phyloP scores from a whole-genome alignment of 2,113 vertebrate genomes.

The Pimephales promelas region DNA sequence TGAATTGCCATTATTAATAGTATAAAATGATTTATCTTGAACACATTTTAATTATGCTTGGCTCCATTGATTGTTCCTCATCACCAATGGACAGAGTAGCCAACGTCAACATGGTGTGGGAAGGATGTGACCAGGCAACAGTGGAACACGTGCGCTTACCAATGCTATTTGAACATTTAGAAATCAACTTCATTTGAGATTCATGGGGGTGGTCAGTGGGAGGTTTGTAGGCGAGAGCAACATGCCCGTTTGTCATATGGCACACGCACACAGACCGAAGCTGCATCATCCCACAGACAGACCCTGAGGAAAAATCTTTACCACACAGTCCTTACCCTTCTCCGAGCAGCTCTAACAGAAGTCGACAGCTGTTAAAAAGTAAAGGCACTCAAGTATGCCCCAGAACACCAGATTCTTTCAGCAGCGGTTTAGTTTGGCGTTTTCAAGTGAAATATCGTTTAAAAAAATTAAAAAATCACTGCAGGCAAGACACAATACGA shows the following conservation, averaged over 20 bases:
- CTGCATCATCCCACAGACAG: conserved; percentile 63
- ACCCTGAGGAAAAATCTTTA: conserved; percentile 68
- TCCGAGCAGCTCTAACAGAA: neutral
- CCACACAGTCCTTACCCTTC: conserved; percentile 23
- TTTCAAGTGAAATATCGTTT: conserved; percentile 3
- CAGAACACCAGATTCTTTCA: conserved; percentile 9
- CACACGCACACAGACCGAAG: conserved; percentile 55
- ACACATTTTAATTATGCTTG: neutral
- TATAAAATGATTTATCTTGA: neutral
- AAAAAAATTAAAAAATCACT: conserved; percentile 27
- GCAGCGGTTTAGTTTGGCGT: conserved; percentile 20
- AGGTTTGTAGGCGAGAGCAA: conserved; percentile 74
- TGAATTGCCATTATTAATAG: neutral
- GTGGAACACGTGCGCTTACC: conserved; percentile 64
- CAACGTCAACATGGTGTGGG: neutral
- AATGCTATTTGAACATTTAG: conserved; percentile 66
- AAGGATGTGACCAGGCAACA: conserved; percentile 35
- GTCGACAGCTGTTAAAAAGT: conserved; percentile 22
- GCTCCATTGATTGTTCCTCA: neutral
- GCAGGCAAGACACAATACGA: neutral
- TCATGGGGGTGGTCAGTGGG: conserved; percentile 73
- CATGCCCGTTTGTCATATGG: conserved; percentile 75
- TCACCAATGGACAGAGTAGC: neutral
- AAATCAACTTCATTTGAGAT: conserved; percentile 70
- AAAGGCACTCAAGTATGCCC: conserved; percentile 29